Evolutionary conservation across 2,888 invertebrate species (phyloP), one percentile per base, ranked within the genome.

Genomic region (Apodemia mormo): DNA sequence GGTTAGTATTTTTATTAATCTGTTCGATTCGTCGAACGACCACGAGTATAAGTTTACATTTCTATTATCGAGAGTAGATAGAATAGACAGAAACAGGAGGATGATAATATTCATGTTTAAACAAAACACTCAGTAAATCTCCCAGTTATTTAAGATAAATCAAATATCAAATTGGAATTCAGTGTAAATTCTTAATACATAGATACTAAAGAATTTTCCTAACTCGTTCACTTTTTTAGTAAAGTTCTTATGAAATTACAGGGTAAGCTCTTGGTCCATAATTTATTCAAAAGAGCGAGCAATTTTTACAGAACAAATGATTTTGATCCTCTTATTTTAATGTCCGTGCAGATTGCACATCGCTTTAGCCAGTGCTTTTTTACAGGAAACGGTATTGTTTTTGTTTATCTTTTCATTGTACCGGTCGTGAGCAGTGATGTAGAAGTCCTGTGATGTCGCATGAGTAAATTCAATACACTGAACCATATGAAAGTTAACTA

Each of bases 371-470:
- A 68, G 70, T 71, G 64, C 68, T 71, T 73, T 77, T 78, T 73
- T 71, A 71, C 74, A 69, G 75, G 71, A 72, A 87, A 85, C 81
- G 78, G 81, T 82, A 79, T 78, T 85, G 85, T 86, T 88, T 90
- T 88, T 90, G 82, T 89, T 88, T 87, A 86, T 89, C 84, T 86
- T 80, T 82, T 85, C 86, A 89, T 86, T 89, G 87, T 87, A 83
- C 80, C 81, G 81, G 80, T 10, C 61, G 33, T 33, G 81, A 78
- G 79, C 89, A 88, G 83, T 85, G 83, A 85, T 86, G 90, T 89
- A 86, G 87, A 82, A 88, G 88, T 90, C 89, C 91, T 83, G 86
- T 82, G 89, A 90, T 89, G 88, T 81, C 80, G 82, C 75, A 75
- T 82, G 83, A 86, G 87, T 87, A 85, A 85, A 68, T 33, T 29